Base-by-base conservation (phyloP, 2,888 invertebrate species). In the Clostera curtula region DNA sequence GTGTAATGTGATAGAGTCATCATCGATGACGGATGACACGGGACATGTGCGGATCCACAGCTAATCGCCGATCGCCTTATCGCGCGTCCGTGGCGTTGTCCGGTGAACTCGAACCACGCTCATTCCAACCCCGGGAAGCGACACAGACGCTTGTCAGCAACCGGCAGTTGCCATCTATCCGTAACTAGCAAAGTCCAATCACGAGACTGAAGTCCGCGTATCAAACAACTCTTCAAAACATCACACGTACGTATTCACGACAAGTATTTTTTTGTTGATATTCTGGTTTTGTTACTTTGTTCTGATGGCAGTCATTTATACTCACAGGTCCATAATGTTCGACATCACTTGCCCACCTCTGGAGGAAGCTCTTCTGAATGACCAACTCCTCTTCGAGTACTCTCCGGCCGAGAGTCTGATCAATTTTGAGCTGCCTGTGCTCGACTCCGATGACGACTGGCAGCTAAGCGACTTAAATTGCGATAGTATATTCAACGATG, bases 61-160 rank as follows among this genome's bases (percentile, higher is more conserved):
- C 71, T 80, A 71, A 79, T 77, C 79, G 62, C 37, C 54, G 72
- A 74, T 77, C 68, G 64, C 37, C 50, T 74, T 82, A 82, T 82
- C 82, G 61, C 49, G 54, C 68, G 74, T 72, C 72, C 67, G 73
- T 55, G 57, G 58, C 56, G 51, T 53, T 68, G 71, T 68, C 71
- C 75, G 71, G 67, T 62, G 60, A 50, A 43, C 45, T 43, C 49
- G 42, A 55, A 44, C 48, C 49, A 49, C 52, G 39, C 46, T 67
- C 75, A 75, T 58, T 76, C 58, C 54, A 57, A 49, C 55, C 61
- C 62, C 63, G 61, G 66, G 61, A 47, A 61, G 56, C 71, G 54
- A 38, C 62, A 51, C 59, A 59, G 43, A 45, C 71, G 69, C 57
- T 60, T 60, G 75, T 53, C 36, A 36, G 32, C 52, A 42, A 34